Conservation (phyloP, 1,140 invertebrate species). For the Brachionus rubens region DNA sequence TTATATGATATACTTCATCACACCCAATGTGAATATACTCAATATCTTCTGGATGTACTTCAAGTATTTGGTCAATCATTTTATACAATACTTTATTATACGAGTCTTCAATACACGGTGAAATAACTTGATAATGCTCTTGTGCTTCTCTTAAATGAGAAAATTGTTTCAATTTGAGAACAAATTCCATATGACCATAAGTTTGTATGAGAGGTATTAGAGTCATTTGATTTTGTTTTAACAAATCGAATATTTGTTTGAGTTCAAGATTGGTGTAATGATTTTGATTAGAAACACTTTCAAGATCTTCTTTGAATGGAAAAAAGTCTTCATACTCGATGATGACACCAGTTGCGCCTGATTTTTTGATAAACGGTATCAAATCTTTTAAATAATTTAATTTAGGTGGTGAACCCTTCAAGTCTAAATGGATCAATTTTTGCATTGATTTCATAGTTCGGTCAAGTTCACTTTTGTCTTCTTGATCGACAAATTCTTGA, state of each 20-base stretch:
- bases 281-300: constrained; percentile 59
- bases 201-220: constrained; percentile 40
- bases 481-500: no score
- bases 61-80: constrained; percentile 44
- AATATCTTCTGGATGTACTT: constrained; percentile 8
- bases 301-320: constrained; percentile 73
- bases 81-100: constrained; percentile 38
- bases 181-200: constrained; percentile 46
- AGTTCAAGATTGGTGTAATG: constrained; percentile 28
- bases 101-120: constrained; percentile 21
- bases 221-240: constrained; percentile 19
- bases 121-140: constrained; percentile 38
- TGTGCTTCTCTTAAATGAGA: constrained; percentile 29
- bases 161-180: constrained; percentile 44
- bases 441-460: constrained; percentile 23
- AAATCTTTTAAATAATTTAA: constrained; percentile 59
- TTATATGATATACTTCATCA: constrained; percentile 39
- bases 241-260: constrained; percentile 21
- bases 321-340: constrained; percentile 98
- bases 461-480: neutral
- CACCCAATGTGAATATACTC: constrained; percentile 45
- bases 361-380: constrained; percentile 70
- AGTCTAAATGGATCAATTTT: constrained; percentile 71
- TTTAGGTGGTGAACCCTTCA: constrained; percentile 79
- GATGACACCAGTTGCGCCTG: constrained; percentile 81